These are phyloP conservation scores for Mesorhabditis sp. DNA, from an alignment of 2,888 invertebrate genomes.

Conservation along the genomic window DNA sequence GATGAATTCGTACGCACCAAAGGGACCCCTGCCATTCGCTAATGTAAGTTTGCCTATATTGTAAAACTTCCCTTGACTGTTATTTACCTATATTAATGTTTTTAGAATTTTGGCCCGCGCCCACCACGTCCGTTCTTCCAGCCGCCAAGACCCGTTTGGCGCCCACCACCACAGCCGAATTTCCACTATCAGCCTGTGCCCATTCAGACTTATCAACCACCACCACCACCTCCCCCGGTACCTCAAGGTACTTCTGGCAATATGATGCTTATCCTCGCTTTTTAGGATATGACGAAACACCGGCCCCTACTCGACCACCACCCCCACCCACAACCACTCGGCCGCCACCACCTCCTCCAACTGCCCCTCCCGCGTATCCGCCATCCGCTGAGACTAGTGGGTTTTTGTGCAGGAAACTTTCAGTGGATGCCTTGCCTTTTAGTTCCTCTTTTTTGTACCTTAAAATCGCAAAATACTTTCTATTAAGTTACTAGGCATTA, in stretches of 20 bases:
- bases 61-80: neutral
- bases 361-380: neutral
- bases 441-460: neutral
- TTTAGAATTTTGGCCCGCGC: constrained; percentile 3
- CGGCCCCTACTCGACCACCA: neutral
- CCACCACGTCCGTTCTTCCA: neutral
- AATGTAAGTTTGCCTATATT: constrained; percentile 3
- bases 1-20: neutral
- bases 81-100: neutral
- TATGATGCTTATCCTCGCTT: neutral
- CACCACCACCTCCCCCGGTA: neutral
- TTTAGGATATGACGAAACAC: neutral
- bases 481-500: too few species aligned
- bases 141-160: neutral
- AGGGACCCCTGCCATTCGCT: neutral
- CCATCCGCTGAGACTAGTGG: neutral
- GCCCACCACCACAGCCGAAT: neutral
- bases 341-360: neutral
- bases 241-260: neutral
- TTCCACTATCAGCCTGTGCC: neutral
- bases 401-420: neutral
- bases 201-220: neutral
- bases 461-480: neutral
- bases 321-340: neutral
- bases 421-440: neutral